A percentile compares a stretch with the other conserved stretches of the same genome.
phyloP scores from a whole-genome alignment of 2,113 vertebrate species.

The Prolemur simus region DNA sequence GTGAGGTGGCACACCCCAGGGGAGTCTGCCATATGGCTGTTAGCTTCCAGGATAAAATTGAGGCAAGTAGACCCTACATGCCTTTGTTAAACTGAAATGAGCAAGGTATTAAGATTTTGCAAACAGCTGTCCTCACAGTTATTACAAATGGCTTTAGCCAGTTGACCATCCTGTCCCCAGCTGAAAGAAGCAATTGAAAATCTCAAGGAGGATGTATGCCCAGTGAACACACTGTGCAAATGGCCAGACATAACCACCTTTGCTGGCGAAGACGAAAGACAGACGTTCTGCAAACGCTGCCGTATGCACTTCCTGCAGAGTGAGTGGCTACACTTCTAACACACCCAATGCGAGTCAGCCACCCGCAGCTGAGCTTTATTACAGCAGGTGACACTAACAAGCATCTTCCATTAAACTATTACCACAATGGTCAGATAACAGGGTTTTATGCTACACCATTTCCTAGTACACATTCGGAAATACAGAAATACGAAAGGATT shows the following conservation, averaged over 20 bases:
- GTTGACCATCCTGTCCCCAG: not conserved
- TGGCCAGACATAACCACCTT: conserved; percentile 5
- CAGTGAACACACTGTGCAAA: not conserved
- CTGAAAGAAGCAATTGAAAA: not conserved
- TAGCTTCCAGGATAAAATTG: not conserved
- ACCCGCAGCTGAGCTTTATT: not conserved
- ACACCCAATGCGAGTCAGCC: not conserved
- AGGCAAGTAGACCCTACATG: not conserved
- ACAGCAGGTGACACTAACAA: not conserved
- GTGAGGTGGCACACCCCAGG: not conserved
- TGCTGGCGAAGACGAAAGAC: not conserved
- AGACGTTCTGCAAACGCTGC: not conserved
- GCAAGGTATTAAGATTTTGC: not conserved
- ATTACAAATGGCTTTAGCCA: not conserved
- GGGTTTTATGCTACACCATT: not conserved
- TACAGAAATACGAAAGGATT: not conserved
- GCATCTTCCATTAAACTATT: conserved; percentile 32
- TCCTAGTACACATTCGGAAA: not conserved
- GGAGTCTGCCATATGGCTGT: not conserved
- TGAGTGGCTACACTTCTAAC: not conserved
- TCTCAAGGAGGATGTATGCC: not conserved
- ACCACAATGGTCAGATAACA: not conserved
- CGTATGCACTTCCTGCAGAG: not conserved
- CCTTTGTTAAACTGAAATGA: not conserved
- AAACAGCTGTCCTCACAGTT: not conserved